phyloP scores from a whole-genome alignment of 2,888 invertebrate genomes.

The Folsomia candida region DNA sequence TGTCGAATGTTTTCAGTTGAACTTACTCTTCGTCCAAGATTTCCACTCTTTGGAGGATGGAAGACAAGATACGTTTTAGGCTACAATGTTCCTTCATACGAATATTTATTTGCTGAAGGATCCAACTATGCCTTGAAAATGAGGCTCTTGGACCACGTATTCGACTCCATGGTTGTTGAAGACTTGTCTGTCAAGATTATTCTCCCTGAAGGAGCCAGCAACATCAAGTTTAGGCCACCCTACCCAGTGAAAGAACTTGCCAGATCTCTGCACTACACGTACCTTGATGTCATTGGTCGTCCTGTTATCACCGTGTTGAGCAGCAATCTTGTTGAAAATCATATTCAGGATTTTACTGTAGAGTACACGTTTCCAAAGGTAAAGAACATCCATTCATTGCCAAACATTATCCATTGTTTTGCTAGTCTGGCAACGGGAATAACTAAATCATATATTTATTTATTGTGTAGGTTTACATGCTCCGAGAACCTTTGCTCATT shows the following conservation, averaged over 20 bases:
- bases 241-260: slow-evolving; percentile 72
- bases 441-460: no score
- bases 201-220: slow-evolving; percentile 87
- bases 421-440: no score
- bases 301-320: slow-evolving; percentile 80
- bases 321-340: slow-evolving; percentile 87
- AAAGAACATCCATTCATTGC: slow-evolving; percentile 37
- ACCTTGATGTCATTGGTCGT: slow-evolving; percentile 90
- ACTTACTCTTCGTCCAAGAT: slow-evolving; percentile 90
- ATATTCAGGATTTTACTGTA: slow-evolving; percentile 82
- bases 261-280: slow-evolving; percentile 81
- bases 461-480: slow-evolving; percentile 66
- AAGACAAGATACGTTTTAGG: slow-evolving; percentile 94
- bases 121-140: slow-evolving; percentile 80
- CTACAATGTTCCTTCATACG: slow-evolving; percentile 95
- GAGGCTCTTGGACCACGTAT: slow-evolving; percentile 93
- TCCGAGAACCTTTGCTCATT: slow-evolving; percentile 90
- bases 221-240: slow-evolving; percentile 76
- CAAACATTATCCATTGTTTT: not conserved
- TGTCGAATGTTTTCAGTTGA: no score
- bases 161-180: slow-evolving; percentile 94
- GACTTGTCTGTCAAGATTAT: slow-evolving; percentile 83
- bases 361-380: slow-evolving; percentile 56
- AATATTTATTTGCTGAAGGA: slow-evolving; percentile 76
- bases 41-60: slow-evolving; percentile 99